Conservation (phyloP, 2,113 vertebrate genomes). For the Saguinus midas region DNA sequence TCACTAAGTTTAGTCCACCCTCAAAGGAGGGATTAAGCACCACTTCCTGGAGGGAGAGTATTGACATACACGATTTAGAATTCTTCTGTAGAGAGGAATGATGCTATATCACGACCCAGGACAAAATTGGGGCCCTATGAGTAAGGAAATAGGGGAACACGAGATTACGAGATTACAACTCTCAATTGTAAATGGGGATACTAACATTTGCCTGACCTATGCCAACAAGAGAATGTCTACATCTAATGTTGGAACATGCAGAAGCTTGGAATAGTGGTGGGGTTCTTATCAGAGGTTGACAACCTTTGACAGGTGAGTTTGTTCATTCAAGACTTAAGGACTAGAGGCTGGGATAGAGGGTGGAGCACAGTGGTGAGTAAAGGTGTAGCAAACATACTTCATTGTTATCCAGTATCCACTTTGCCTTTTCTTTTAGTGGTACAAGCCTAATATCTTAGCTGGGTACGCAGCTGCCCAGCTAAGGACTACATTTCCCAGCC, state of each 20-base stretch:
- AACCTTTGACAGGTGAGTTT: neutral
- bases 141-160: neutral
- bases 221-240: neutral
- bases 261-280: neutral
- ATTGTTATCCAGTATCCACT: neutral
- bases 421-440: neutral
- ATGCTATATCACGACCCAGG: fast-evolving
- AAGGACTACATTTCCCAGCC: neutral
- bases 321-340: neutral
- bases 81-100: neutral
- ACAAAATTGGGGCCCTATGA: neutral
- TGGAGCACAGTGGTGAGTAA: too few species aligned
- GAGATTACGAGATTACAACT: neutral
- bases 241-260: neutral
- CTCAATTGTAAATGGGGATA: neutral
- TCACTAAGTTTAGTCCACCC: neutral
- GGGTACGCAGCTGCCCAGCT: fast-evolving
- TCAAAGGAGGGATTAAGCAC: neutral
- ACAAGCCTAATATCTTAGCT: neutral
- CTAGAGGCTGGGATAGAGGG: fast-evolving
- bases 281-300: neutral
- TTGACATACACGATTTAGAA: neutral
- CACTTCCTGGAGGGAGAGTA: too few species aligned
- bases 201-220: neutral
- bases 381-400: neutral